phyloP scores from a whole-genome alignment of 2,888 invertebrate genomes.

The Drosophila mimica region DNA sequence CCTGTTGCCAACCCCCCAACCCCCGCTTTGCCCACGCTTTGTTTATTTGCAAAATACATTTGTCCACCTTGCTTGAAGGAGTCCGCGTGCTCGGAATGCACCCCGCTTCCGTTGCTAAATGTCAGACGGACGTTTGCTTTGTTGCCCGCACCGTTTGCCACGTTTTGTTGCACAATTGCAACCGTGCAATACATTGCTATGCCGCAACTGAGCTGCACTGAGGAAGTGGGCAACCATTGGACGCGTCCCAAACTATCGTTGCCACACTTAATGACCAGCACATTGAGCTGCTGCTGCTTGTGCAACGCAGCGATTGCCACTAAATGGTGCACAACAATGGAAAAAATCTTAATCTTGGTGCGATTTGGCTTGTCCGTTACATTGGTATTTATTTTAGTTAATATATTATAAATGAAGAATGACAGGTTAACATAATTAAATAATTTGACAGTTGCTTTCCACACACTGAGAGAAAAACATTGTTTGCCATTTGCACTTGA shows the following conservation, averaged over 20 bases:
- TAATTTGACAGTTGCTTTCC: not conserved
- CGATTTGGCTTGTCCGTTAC: not conserved
- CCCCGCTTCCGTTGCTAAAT: constrained; percentile 29
- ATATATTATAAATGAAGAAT: not conserved
- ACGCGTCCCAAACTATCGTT: constrained; percentile 17
- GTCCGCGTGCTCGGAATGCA: constrained; percentile 16
- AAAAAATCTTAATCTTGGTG: constrained; percentile 38
- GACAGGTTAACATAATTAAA: not conserved
- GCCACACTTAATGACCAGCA: constrained; percentile 49
- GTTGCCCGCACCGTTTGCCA: constrained; percentile 51
- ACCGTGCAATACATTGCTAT: constrained; percentile 29
- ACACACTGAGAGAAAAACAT: not conserved
- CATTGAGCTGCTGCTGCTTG: constrained; percentile 34
- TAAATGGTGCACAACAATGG: constrained; percentile 42
- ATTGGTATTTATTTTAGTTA: not conserved
- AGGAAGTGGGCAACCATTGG: constrained; percentile 5
- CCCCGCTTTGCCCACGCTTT: constrained; percentile 21
- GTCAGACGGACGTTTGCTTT: constrained; percentile 65
- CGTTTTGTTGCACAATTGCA: constrained; percentile 72
- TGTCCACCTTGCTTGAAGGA: constrained; percentile 69
- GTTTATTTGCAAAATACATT: constrained; percentile 76
- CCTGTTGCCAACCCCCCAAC: not conserved
- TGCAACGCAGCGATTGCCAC: constrained; percentile 30
- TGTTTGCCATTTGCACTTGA: not conserved
- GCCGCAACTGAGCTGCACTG: not conserved